phyloP scores from a whole-genome alignment of 2,888 invertebrate genomes.

The Hedychridium roseum region DNA sequence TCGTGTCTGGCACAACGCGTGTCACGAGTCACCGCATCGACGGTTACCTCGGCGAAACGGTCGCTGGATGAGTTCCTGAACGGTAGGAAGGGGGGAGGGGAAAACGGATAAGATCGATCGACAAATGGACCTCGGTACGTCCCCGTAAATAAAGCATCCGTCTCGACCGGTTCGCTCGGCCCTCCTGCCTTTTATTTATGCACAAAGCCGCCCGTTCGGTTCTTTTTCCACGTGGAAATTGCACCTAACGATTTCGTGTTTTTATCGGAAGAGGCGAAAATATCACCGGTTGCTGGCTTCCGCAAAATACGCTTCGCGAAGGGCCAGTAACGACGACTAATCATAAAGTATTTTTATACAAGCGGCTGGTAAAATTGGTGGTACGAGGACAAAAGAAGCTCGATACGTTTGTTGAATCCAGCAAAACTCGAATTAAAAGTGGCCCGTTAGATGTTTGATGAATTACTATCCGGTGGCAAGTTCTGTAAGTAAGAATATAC shows the following conservation, averaged over 20 bases:
- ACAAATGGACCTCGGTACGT: conserved; percentile 44
- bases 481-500: too few relatives aligned
- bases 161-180: conserved; percentile 2
- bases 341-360: too few relatives aligned
- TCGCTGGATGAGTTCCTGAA: conserved; percentile 8
- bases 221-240: conserved; percentile 26
- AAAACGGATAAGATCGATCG: conserved; percentile 30
- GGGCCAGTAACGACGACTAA: too few relatives aligned
- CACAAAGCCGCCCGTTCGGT: conserved; percentile 15
- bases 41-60: conserved; percentile 27
- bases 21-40: conserved; percentile 28
- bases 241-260: conserved; percentile 13
- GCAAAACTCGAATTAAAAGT: too few relatives aligned
- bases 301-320: too few relatives aligned
- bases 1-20: conserved; percentile 37
- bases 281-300: too few relatives aligned
- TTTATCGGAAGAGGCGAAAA: too few relatives aligned
- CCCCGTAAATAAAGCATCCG: conserved; percentile 42
- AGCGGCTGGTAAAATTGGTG: too few relatives aligned
- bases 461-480: too few relatives aligned
- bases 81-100: conserved; percentile 14
- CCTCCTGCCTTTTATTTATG: conserved; percentile 24
- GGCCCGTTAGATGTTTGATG: too few relatives aligned
- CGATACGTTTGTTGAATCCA: too few relatives aligned
- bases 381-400: too few relatives aligned